Evolutionary conservation across 2,113 vertebrate species (phyloP).

Genomic region (Callocephalon fimbriatum): DNA sequence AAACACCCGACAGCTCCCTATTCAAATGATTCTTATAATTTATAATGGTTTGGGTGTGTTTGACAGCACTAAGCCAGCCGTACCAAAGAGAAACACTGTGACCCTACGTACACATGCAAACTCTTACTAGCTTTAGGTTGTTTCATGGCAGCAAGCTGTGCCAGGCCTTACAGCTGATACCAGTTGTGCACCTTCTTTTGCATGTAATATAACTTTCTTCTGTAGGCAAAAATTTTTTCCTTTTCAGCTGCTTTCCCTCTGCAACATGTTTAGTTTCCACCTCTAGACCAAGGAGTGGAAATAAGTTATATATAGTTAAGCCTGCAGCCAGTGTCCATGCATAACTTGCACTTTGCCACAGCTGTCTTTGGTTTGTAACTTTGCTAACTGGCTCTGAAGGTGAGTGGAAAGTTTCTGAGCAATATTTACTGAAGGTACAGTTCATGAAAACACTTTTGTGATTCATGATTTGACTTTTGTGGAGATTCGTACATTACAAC

Average conservation of each 20-base stretch:
- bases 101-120: rapidly evolving
- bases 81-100: rapidly evolving
- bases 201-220: not conserved
- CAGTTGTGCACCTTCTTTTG: not conserved
- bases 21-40: rapidly evolving
- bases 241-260: not conserved
- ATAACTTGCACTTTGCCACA: not conserved
- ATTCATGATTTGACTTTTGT: not conserved
- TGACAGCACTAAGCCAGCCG: not conserved
- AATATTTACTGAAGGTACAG: not conserved
- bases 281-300: not conserved
- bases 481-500: not conserved
- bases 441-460: not conserved
- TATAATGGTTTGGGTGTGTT: not conserved
- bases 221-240: not conserved
- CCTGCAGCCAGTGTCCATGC: not conserved
- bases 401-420: not conserved
- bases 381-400: not conserved
- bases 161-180: not conserved
- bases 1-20: not conserved
- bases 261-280: not conserved
- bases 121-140: not conserved
- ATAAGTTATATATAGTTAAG: not conserved
- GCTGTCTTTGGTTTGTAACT: not conserved
- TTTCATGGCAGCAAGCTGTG: not conserved